A percentile compares a stretch with the other conserved stretches of the same genome.
phyloP scores from a whole-genome alignment of 2,797 vertebrate genomes.

The Sebastes taczanowskii region DNA sequence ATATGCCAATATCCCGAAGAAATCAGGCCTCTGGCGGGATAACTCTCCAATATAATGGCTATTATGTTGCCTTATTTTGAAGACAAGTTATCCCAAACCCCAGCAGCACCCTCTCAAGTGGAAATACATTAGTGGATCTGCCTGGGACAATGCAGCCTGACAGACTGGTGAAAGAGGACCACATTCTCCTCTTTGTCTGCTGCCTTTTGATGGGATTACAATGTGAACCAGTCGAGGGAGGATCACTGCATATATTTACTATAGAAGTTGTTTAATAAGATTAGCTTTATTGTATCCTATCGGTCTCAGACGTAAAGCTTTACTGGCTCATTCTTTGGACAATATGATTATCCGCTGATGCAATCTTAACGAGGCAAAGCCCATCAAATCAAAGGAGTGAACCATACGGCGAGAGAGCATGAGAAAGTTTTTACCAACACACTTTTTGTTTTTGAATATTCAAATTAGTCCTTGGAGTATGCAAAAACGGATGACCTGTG shows the following conservation, averaged over 20 bases:
- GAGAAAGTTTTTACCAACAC: constrained; percentile 39
- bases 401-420: constrained; percentile 48
- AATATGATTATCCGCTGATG: constrained; percentile 50
- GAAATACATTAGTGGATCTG: constrained; percentile 41
- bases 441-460: constrained; percentile 50
- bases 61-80: constrained; percentile 11
- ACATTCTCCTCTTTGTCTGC: constrained; percentile 52
- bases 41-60: background rate
- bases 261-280: constrained; percentile 66
- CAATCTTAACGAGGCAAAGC: constrained; percentile 42
- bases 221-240: constrained; percentile 34
- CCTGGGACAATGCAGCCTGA: constrained; percentile 28
- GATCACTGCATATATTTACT: constrained; percentile 63
- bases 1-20: background rate
- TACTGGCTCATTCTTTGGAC: constrained; percentile 31
- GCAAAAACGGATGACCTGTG: constrained; percentile 16
- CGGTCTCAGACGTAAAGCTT: constrained; percentile 39
- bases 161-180: constrained; percentile 32
- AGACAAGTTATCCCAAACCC: constrained; percentile 24
- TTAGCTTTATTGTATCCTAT: constrained; percentile 63
- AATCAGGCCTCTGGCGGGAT: background rate
- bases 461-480: constrained; percentile 26
- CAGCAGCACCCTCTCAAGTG: constrained; percentile 46
- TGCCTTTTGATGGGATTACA: constrained; percentile 58
- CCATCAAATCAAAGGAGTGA: constrained; percentile 28